A percentile compares a stretch with the other conserved stretches of the same genome.
phyloP scores from a whole-genome alignment of 2,797 vertebrate species.

The Agapornis canus region DNA sequence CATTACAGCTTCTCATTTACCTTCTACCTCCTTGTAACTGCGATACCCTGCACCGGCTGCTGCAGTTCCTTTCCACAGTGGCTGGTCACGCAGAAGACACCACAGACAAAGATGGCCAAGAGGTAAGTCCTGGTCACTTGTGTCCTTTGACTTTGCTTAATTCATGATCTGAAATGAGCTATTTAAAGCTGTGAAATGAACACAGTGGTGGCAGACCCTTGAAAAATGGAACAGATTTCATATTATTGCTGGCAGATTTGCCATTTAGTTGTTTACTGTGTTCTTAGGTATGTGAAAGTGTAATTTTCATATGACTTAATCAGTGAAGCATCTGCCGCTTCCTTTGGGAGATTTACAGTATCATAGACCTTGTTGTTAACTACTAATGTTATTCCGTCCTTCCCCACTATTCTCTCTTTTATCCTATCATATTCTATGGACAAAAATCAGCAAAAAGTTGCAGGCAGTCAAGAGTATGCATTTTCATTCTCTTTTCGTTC shows the following conservation, averaged over 20 bases:
- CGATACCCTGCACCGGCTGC: conserved; percentile 92
- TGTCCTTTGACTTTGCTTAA: not conserved
- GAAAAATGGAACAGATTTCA: not conserved
- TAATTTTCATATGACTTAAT: not conserved
- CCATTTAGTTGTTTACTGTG: not conserved
- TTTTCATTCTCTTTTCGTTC: not conserved
- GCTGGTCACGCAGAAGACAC: conserved; percentile 88
- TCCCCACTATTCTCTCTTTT: not conserved
- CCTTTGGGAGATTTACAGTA: not conserved
- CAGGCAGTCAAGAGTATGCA: not conserved
- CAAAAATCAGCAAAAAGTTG: not conserved
- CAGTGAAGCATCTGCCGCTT: not conserved
- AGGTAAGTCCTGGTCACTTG: conserved; percentile 73
- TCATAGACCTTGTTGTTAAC: not conserved
- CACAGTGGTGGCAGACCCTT: not conserved
- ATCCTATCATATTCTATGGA: not conserved
- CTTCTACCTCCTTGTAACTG: conserved; percentile 96
- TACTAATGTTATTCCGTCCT: not conserved
- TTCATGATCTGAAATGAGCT: not conserved
- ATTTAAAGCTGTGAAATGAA: not conserved
- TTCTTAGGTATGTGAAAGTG: not conserved
- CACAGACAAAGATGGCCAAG: conserved; percentile 82
- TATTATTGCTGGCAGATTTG: not conserved
- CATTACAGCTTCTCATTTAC: conserved; percentile 92
- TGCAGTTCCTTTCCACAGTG: conserved; percentile 92